Base-by-base conservation (phyloP, 92 coral and sea anemone genomes). In the Metridium senile region DNA sequence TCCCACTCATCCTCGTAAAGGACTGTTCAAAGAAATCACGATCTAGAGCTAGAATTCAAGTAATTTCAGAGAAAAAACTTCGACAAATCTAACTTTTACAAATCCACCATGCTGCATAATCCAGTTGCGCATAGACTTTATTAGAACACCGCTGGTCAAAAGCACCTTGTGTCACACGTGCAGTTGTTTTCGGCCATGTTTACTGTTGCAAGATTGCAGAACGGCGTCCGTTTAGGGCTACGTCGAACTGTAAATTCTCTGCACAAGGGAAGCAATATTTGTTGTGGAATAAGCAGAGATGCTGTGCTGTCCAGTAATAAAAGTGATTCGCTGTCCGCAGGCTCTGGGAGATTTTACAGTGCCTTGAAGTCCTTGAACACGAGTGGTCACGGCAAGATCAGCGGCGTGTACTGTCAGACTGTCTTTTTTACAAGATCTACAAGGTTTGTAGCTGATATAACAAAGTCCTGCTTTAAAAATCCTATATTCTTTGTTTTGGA, bases 1-100 rank as follows among this genome's bases (percentile, higher is more conserved):
- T 84, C 9, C 90, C 93, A 71, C 97, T 92, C 99, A 95, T 95
- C 53, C 26, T 58, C 30, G 22, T 47, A 0, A 33, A 26, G n/a
- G 51, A 25, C n/a, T 39, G 49, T 4, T 39, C 13, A 39, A 39
- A 39, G 13, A 4, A 39, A 39, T 4, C 49, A 4, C 49, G 49
- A 39, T 39, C 49, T 4, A 39, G 13, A 6, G 13, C 6, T 39
- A 39, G 13, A 39, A 39, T 39, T 6, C 49, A 13, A 4, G 49
- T n/a, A 13, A 4, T 39, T 39, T 39, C 49, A 13, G 8, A 13
- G 49, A 4, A 39, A 6, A 39, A n/a, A 33, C 33, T 73, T 31
- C 45, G 32, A 62, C 52, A 26, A 13, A n/a, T 73, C 51, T 0
- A 75, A 9, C 28, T 56, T 64, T 31, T 35, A n/a, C 52, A 54